These are phyloP conservation scores for Peribatodes rhomboidaria DNA, from an alignment of 2,888 invertebrate species.

Conservation along the genomic window DNA sequence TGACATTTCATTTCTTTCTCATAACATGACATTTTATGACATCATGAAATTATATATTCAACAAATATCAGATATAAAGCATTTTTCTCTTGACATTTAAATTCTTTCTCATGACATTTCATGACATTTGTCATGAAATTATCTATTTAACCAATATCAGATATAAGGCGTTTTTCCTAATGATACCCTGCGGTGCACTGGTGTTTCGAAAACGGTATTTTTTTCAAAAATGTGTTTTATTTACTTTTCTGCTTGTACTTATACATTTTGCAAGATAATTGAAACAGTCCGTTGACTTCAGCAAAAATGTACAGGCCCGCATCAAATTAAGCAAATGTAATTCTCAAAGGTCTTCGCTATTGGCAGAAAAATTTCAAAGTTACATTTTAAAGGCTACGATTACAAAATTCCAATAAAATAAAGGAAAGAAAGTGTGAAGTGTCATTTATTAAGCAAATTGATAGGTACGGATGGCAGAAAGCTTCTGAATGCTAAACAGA, in stretches of 20 bases:
- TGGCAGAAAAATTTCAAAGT: neutral
- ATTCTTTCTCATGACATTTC: too few relatives aligned
- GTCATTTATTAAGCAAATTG: slow-evolving; percentile 59
- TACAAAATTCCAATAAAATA: slow-evolving; percentile 35
- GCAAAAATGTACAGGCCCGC: slow-evolving; percentile 1
- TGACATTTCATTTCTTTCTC: too few relatives aligned
- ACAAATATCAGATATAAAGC: too few relatives aligned
- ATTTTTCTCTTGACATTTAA: too few relatives aligned
- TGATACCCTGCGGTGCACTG: too few relatives aligned
- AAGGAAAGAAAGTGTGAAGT: slow-evolving; percentile 48
- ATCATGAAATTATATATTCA: too few relatives aligned
- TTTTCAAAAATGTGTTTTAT: neutral
- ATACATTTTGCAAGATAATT: neutral
- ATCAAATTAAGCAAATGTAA: slow-evolving; percentile 8
- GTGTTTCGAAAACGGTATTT: too few relatives aligned
- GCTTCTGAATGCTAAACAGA: slow-evolving; percentile 60
- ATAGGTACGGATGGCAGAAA: slow-evolving; percentile 60
- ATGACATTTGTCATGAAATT: too few relatives aligned
- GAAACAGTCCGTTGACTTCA: neutral
- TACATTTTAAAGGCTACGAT: slow-evolving; percentile 9
- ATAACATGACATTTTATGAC: too few relatives aligned
- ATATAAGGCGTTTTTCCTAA: too few relatives aligned
- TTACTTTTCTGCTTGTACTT: neutral
- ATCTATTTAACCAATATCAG: too few relatives aligned
- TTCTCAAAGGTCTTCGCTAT: slow-evolving; percentile 1